Base-by-base conservation (phyloP, 2,888 invertebrate species). In the Miltochrista miniata region DNA sequence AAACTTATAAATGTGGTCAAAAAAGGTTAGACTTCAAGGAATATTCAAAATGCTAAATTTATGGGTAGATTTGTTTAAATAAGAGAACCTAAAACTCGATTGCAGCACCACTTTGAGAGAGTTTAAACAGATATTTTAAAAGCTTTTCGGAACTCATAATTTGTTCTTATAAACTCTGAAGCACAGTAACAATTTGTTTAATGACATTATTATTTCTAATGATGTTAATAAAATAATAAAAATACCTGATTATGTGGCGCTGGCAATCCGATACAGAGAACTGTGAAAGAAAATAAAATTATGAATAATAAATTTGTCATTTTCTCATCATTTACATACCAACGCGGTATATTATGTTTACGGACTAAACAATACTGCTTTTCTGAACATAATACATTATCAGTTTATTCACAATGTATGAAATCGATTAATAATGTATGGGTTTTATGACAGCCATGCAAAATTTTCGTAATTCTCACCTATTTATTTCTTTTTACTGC, bases 401-500 rank as follows among this genome's bases (percentile, higher is more conserved):
- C 34, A 38, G 35, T 30, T 53, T 42, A 31, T 49, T 41, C 59
- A 40, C 45, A 35, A 59, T 36, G 37, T 51, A 52, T 55, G 48
- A 67, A 66, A 66, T 67, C 51, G 38, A 66, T 67, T 67, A 54
- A 43, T 30, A 36, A 55, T 54, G 52, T 54, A 51, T 40, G 43
- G 45, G 52, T 34, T 36, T 59, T 64, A 67, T 47, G 64, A 59
- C 45, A 64, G 44, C 47, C 67, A 48, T 56, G 36, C 33, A 50
- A 41, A 65, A 65, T 66, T 13, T 13, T 37, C 29, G 49, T 51
- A 56, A 56, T 58, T 66, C 51, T 54, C 53, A 51, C 47, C 38
- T 38, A 44, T 33, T 48, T 53, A 45, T 63, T 54, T 54, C 50
- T 45, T 61, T 66, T 68, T 65, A 68, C 50, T 66, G 69, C 54